Evolutionary conservation across 1,140 invertebrate species (phyloP).

Genomic region (Bombyx mandarina): DNA sequence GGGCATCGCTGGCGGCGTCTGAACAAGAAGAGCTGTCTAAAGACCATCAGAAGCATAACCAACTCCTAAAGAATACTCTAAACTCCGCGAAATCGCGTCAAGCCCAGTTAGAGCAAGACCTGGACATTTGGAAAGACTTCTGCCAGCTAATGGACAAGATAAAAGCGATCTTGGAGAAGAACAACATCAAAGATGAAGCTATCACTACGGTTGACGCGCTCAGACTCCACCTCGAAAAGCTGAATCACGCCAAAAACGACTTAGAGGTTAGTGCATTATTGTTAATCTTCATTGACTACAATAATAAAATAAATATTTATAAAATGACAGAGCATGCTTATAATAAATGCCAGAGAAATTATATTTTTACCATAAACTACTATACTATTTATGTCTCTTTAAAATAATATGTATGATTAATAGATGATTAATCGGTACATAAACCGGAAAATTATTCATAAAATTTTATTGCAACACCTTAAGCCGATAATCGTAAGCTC

Average conservation of each 20-base stretch:
- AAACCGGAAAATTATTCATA: too few species aligned
- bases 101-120: slow-evolving; percentile 82
- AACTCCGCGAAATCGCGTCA: slow-evolving; percentile 84
- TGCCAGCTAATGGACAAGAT: slow-evolving; percentile 82
- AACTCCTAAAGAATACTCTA: slow-evolving; percentile 84
- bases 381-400: too few species aligned
- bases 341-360: too few species aligned
- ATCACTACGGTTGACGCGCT: slow-evolving; percentile 83
- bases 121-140: slow-evolving; percentile 86
- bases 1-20: slow-evolving; percentile 82
- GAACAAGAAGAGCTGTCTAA: slow-evolving; percentile 87
- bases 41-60: slow-evolving; percentile 84
- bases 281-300: background rate
- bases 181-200: slow-evolving; percentile 81
- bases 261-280: slow-evolving; percentile 76
- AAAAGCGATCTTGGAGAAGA: slow-evolving; percentile 79
- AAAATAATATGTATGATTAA: background rate
- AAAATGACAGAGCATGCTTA: background rate
- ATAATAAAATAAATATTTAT: background rate
- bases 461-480: too few species aligned
- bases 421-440: background rate
- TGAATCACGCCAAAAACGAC: slow-evolving; percentile 82
- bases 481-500: too few species aligned
- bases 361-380: background rate
- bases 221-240: slow-evolving; percentile 84